Evolutionary conservation across 1,140 invertebrate species (phyloP).

Genomic region (Helicoverpa armigera): DNA sequence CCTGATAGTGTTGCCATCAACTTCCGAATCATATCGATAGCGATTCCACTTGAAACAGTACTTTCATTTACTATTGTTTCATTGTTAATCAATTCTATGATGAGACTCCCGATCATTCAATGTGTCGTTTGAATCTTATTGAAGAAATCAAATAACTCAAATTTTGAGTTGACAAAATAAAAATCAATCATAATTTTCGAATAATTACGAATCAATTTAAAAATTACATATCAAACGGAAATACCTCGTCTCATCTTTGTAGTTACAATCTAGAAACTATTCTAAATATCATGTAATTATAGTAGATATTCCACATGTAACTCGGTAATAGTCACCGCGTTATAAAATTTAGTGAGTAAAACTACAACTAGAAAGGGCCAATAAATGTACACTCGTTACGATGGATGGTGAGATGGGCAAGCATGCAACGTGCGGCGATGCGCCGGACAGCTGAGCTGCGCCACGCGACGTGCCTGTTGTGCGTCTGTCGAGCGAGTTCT

Average conservation of each 20-base stretch:
- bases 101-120: constrained; percentile 44
- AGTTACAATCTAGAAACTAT: constrained; percentile 71
- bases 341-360: constrained; percentile 52
- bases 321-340: constrained; percentile 49
- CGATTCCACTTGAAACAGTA: not conserved
- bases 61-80: constrained; percentile 9
- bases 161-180: constrained; percentile 8
- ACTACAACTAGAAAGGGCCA: constrained; percentile 59
- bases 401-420: constrained; percentile 58
- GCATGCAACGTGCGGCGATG: constrained; percentile 65
- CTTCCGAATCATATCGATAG: constrained; percentile 5
- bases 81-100: constrained; percentile 20
- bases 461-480: constrained; percentile 12
- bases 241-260: constrained; percentile 41
- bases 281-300: constrained; percentile 75
- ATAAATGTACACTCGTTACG: constrained; percentile 60
- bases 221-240: constrained; percentile 31
- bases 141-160: constrained; percentile 14
- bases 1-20: not conserved
- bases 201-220: constrained; percentile 10
- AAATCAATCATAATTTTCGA: constrained; percentile 30
- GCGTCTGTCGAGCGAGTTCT: constrained; percentile 33
- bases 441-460: too few species aligned
- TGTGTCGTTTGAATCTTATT: constrained; percentile 8
- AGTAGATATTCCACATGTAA: constrained; percentile 58